Base-by-base conservation (phyloP, 2,113 vertebrate species). In the Dolichotis patagonum region DNA sequence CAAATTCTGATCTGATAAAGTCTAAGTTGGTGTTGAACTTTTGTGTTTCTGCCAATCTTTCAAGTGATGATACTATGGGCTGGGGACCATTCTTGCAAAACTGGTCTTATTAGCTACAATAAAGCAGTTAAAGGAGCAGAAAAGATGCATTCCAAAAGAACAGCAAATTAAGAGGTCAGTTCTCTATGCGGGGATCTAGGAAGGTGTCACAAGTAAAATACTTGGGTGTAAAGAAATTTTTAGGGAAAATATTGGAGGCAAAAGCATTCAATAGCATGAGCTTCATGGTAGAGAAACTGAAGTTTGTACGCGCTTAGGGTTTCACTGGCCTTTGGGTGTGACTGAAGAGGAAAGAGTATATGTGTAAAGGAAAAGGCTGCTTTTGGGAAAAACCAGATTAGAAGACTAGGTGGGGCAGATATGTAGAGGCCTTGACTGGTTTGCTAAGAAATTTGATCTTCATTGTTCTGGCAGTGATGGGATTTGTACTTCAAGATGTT, bases 401-500 rank as follows among this genome's bases (percentile, higher is more conserved):
- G 77, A 80, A 78, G 13, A 20, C 17, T 19, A 32, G 32, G 11
- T 30, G 43, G 9, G n/a, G 56, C n/a, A n/a, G 17, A 22, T 54
- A 5, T n/a, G 28, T 63, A 41, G 7, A 52, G 35, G 2, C 19
- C 28, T 32, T 87, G 4, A 35, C 32, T 81, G n/a, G 19, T 63
- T 80, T 85, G 82, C 52, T 90, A 43, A 88, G 60, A 60, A 80
- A 82, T 78, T 60, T 30, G 11, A 84, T 85, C 58, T 56, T 26
- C n/a, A 17, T 88, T 54, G 20, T 87, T 75, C 41, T 88, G 63
- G 32, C 7, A 14, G 17, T 28, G 32, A 67, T 65, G 63, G 95
- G 43, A 95, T 91, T 67, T 97, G n/a, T 67, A 12, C 83, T 88
- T 78, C 69, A 12, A 35, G 43, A 89, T 16, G 32, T 63, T 38